A percentile compares a stretch with the other conserved stretches of the same genome.
Conservation (phyloP, 2,888 invertebrate species). For the Azorinus chamasolen region DNA sequence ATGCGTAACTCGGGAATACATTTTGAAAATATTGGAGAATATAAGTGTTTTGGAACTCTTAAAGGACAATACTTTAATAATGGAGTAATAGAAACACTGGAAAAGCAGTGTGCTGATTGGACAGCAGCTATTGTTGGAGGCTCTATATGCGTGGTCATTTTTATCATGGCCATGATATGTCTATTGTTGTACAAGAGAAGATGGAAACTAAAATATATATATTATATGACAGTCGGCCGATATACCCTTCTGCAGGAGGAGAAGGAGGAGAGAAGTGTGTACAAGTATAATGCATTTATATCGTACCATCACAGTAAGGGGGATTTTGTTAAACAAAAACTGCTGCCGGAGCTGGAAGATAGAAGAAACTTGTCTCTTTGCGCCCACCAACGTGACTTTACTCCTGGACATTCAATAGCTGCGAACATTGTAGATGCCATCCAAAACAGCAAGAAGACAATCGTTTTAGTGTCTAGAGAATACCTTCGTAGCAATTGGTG, state of each 20-base stretch:
- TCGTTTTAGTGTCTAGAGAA: background rate
- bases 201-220: conserved; percentile 1
- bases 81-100: conserved; percentile 1
- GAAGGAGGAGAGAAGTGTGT: background rate
- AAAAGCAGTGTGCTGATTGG: background rate
- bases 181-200: background rate
- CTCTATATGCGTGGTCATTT: background rate
- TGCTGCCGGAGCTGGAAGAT: too few species aligned
- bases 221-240: conserved; percentile 2
- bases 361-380: background rate
- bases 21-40: too few species aligned
- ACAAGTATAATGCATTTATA: conserved; percentile 1
- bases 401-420: conserved; percentile 2
- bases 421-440: conserved; percentile 14
- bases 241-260: background rate
- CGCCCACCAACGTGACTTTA: conserved; percentile 14
- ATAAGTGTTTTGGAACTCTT: too few species aligned
- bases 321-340: background rate
- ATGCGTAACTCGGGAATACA: too few species aligned
- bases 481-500: conserved; percentile 16
- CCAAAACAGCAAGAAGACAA: conserved; percentile 9
- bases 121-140: background rate
- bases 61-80: too few species aligned
- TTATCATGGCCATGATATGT: background rate
- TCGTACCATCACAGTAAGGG: background rate